Base-by-base conservation (phyloP, 1,140 invertebrate genomes). In the Trichogramma pretiosum region DNA sequence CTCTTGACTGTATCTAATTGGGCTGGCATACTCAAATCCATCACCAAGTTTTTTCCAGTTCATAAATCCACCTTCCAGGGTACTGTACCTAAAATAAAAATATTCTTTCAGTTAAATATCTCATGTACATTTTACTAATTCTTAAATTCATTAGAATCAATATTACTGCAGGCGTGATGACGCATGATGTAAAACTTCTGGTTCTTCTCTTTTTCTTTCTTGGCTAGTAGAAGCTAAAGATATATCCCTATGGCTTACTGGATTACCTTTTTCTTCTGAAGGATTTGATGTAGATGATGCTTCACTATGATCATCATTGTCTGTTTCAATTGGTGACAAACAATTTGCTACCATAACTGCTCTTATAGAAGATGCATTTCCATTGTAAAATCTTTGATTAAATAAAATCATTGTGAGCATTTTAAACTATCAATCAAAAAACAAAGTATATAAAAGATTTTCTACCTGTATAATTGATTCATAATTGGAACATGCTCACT, bases 401-500 rank as follows among this genome's bases (percentile, higher is more conserved):
- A n/a, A n/a, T n/a, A n/a, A n/a, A n/a, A n/a, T n/a, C n/a, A n/a
- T n/a, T n/a, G n/a, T n/a, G n/a, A n/a, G n/a, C n/a, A n/a, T n/a
- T n/a, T n/a, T n/a, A n/a, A n/a, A n/a, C n/a, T n/a, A n/a, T n/a
- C n/a, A n/a, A n/a, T n/a, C n/a, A n/a, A n/a, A n/a, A n/a, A n/a
- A n/a, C n/a, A n/a, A n/a, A n/a, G n/a, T n/a, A n/a, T n/a, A n/a
- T n/a, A n/a, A n/a, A n/a, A n/a, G n/a, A 22, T 46, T 37, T 70
- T 64, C 75, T 72, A 71, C 65, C 75, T 72, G 63, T 83, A 91
- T 32, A 90, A 65, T 55, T 82, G 78, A 63, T 81, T 85, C 64
- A 87, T 83, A 17, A 92, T 83, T 0, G 87, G 85, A 32, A 85
- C 82, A 60, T 86, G 79, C 64, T 90, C 87, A 4, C 85, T 89